A percentile compares a stretch with the other conserved stretches of the same genome.
phyloP scores from a whole-genome alignment of 2,113 vertebrate genomes.

The Halcyon malimbica region DNA sequence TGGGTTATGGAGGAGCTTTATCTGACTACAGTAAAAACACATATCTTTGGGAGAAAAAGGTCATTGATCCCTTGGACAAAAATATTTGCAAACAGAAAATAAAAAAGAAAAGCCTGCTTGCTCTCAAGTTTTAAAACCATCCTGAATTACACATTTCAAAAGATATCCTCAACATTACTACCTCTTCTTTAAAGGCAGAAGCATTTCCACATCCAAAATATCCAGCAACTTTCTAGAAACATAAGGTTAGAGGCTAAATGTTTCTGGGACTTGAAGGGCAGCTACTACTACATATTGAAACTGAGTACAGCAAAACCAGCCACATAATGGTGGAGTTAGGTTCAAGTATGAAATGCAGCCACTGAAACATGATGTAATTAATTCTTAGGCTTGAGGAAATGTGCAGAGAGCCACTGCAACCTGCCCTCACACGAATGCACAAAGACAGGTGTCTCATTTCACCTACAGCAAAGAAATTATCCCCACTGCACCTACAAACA shows the following conservation, averaged over 20 bases:
- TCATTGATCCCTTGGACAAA: background rate
- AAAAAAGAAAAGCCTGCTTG: background rate
- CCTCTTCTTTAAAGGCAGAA: background rate
- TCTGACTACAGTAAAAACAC: background rate
- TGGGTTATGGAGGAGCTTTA: background rate
- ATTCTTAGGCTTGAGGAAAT: constrained; percentile 32
- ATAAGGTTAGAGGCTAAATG: background rate
- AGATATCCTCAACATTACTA: background rate
- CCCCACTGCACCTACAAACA: background rate
- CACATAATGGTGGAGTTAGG: background rate
- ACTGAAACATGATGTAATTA: constrained; percentile 38
- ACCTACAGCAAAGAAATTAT: constrained; percentile 15
- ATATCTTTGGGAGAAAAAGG: background rate
- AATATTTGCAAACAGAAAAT: background rate
- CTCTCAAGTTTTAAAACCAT: background rate
- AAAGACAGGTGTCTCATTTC: constrained; percentile 1
- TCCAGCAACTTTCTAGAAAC: background rate
- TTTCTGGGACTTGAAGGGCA: background rate
- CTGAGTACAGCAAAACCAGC: background rate
- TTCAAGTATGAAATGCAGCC: background rate
- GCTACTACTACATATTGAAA: background rate
- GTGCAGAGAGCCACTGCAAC: constrained; percentile 3
- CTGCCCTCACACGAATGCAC: background rate
- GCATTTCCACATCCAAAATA: background rate
- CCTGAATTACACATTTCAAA: background rate